Evolutionary conservation across 1,140 invertebrate genomes (phyloP).

Genomic region (Microplitis mediator): DNA sequence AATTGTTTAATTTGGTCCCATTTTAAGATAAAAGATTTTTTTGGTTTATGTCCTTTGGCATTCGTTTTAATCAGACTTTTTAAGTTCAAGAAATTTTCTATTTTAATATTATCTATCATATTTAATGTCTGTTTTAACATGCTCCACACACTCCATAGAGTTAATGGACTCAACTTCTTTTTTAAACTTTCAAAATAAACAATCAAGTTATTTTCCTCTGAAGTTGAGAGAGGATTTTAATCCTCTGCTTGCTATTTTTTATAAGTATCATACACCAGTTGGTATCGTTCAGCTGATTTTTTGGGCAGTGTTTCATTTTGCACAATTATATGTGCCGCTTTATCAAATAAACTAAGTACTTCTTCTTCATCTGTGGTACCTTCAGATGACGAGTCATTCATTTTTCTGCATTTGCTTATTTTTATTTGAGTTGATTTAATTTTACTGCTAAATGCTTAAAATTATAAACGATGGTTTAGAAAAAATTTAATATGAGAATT

Average conservation of each 20-base stretch:
- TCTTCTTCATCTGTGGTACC: neutral
- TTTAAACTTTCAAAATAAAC: neutral
- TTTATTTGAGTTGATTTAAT: neutral
- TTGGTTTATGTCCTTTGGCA: constrained; percentile 20
- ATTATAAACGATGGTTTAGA: neutral
- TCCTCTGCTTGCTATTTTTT: neutral
- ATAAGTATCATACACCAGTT: neutral
- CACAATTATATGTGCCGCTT: neutral
- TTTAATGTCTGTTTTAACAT: constrained; percentile 13
- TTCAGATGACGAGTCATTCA: neutral
- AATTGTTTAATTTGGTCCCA: constrained; percentile 19
- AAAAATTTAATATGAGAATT: no score
- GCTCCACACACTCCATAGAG: neutral
- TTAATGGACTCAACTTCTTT: neutral
- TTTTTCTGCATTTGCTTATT: neutral
- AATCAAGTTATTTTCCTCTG: neutral
- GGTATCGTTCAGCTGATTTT: neutral
- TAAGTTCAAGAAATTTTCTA: constrained; percentile 19
- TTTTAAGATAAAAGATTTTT: constrained; percentile 23
- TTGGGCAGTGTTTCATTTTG: neutral
- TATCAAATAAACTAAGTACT: neutral
- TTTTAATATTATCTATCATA: constrained; percentile 11
- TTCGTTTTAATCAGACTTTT: constrained; percentile 25
- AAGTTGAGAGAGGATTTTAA: neutral
- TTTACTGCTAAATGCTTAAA: neutral